Conservation (phyloP, 2,113 vertebrate species). For the Microtus pennsylvanicus region DNA sequence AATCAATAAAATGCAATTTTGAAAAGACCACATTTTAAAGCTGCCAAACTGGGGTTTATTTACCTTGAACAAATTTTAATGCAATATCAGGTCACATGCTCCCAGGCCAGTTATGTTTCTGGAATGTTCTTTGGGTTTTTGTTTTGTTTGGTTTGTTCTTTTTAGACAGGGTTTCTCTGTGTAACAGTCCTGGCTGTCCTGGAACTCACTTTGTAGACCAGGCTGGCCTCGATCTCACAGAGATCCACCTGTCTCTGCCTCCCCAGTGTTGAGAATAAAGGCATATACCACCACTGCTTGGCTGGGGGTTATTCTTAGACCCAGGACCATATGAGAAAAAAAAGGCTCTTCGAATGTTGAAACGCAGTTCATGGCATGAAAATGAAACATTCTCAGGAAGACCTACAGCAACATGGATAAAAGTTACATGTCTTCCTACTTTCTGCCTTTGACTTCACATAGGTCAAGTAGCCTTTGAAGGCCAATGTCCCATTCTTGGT, state of each 20-base stretch:
- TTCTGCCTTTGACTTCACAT: not conserved
- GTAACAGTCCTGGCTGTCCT: too few relatives aligned
- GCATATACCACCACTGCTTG: too few relatives aligned
- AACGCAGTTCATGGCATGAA: not conserved
- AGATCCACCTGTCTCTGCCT: too few relatives aligned
- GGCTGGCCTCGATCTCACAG: too few relatives aligned
- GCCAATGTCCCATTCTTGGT: not conserved
- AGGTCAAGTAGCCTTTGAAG: not conserved
- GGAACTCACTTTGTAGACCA: too few relatives aligned
- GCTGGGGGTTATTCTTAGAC: not conserved
- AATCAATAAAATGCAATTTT: conserved; percentile 11
- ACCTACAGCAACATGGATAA: not conserved
- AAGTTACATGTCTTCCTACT: not conserved
- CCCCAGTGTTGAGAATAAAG: too few relatives aligned
- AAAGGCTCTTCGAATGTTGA: not conserved
- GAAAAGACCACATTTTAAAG: not conserved
- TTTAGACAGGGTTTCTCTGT: too few relatives aligned
- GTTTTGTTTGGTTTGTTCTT: too few relatives aligned
- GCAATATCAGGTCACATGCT: not conserved
- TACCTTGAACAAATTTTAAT: not conserved
- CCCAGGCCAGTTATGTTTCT: not conserved
- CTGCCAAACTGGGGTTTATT: not conserved
- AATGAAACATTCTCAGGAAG: not conserved
- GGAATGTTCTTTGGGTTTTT: not conserved
- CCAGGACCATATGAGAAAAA: not conserved